Evolutionary conservation across 2,888 invertebrate genomes (phyloP), one percentile per base, ranked within the genome.

Genomic region (Rhogogaster chlorosoma): DNA sequence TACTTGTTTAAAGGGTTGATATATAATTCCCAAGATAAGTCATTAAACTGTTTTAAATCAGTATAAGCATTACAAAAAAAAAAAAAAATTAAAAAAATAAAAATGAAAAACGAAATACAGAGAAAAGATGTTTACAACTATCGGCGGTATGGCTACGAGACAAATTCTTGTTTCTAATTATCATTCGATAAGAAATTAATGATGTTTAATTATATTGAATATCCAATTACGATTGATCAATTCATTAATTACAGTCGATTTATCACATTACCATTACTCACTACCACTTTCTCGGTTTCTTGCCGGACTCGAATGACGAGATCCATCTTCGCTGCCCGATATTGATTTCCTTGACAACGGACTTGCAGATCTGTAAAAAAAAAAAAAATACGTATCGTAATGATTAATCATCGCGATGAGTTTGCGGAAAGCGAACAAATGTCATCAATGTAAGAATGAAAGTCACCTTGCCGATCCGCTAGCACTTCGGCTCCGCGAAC

Each of bases 281-380:
- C 83, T 83, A 26, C 67, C 83, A 45, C 83, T 61, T 57, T 83
- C 45, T 80, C 85, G 49, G n/a, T 45, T 67, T 49, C 67, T 64
- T 42, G 7, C 29, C 7, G 89, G 89, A 84, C 90, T 91, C 7
- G 90, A 91, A 88, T 91, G 89, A 45, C 90, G 90, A 1, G 91
- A 92, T 61, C 91, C 92, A 26, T 87, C 92, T 83, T 95, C 95
- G 88, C 95, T 95, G 10, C 95, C 95, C 0, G 95, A 95, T 4
- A 95, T 95, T 18, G 95, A 95, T 88, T 95, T 95, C 83, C 95
- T 94, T 2, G 95, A 95, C 22, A 95, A 95, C 0, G 95, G 95
- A 0, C 95, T 95, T 45, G 94, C 92, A 26, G 93, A 93, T 78
- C 93, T 93, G 86, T 38, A 53, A 53, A 6, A n/a, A 53, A 78